Percentiles rank a stretch among this genome's conserved stretches.
Evolutionary conservation across 2,113 vertebrate species (phyloP).

Genomic region (Crocuta crocuta): DNA sequence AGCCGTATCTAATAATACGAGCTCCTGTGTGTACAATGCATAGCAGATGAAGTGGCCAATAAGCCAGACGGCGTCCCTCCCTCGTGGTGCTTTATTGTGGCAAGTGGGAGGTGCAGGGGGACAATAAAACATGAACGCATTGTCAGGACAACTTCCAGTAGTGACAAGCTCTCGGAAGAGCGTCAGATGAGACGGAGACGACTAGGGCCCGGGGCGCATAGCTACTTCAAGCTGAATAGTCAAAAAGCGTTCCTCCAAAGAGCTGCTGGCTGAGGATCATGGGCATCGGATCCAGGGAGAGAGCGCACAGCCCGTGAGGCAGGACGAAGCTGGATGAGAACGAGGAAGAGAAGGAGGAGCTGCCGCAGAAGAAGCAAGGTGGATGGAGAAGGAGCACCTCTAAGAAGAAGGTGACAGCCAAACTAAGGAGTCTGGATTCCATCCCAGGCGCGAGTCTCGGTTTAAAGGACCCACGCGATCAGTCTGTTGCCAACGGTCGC

Average conservation of each 20-base stretch:
- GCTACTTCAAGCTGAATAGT: neutral
- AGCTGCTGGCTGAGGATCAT: neutral
- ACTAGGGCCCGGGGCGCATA: neutral
- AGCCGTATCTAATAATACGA: no score
- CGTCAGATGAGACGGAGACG: neutral
- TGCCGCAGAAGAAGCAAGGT: neutral
- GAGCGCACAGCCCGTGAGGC: neutral
- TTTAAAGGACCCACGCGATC: neutral
- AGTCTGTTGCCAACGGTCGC: neutral
- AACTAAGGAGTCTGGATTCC: neutral
- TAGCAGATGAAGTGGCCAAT: neutral
- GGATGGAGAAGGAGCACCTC: accelerated
- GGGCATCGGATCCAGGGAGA: neutral
- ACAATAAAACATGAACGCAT: no score
- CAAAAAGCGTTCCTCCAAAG: neutral
- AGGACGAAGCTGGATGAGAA: neutral
- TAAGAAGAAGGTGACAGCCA: neutral
- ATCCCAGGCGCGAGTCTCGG: no score
- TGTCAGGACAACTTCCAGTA: neutral
- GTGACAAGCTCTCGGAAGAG: neutral
- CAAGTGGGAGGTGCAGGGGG: neutral
- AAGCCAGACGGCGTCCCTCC: neutral
- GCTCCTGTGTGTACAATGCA: accelerated
- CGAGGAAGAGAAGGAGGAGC: neutral
- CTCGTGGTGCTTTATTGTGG: neutral